Evolutionary conservation across 2,888 invertebrate species (phyloP).

Genomic region (Dasypogon diadema): DNA sequence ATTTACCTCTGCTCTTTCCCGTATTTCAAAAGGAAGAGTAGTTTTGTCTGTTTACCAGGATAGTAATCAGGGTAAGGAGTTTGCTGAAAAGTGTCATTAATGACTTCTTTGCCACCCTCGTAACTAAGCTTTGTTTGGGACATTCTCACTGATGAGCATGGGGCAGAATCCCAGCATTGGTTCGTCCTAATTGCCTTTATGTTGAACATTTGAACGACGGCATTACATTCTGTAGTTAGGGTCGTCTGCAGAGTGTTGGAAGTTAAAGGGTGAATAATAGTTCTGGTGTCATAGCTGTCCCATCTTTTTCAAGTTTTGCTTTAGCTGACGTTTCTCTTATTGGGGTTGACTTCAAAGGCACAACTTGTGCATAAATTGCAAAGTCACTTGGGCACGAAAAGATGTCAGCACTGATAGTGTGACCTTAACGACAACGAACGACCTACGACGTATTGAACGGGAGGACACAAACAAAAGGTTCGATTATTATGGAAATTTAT

Average conservation of each 20-base stretch:
- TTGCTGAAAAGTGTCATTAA: constrained; percentile 35
- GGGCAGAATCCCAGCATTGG: not conserved
- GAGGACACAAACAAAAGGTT: constrained; percentile 45
- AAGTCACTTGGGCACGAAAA: constrained; percentile 48
- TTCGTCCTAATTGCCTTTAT: constrained; percentile 26
- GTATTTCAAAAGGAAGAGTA: constrained; percentile 13
- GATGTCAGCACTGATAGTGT: constrained; percentile 49
- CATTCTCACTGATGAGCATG: not conserved
- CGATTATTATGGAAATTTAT: constrained; percentile 50
- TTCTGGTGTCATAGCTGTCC: constrained; percentile 25
- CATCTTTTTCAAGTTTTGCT: not conserved
- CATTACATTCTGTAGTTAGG: not conserved
- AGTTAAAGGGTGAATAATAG: constrained; percentile 34
- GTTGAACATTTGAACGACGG: constrained; percentile 26
- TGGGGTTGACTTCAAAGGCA: constrained; percentile 27
- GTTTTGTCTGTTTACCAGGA: constrained; percentile 3
- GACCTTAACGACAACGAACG: constrained; percentile 37
- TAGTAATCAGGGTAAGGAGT: constrained; percentile 14
- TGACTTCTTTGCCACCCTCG: constrained; percentile 38
- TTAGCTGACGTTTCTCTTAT: constrained; percentile 22
- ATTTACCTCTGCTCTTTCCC: constrained; percentile 25
- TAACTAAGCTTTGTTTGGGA: not conserved
- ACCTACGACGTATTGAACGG: not conserved
- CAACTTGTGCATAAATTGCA: constrained; percentile 48
- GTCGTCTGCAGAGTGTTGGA: constrained; percentile 2